A percentile compares a stretch with the other conserved stretches of the same genome.
phyloP scores from a whole-genome alignment of 1,140 invertebrate genomes.

The Neodiprion fabricii region DNA sequence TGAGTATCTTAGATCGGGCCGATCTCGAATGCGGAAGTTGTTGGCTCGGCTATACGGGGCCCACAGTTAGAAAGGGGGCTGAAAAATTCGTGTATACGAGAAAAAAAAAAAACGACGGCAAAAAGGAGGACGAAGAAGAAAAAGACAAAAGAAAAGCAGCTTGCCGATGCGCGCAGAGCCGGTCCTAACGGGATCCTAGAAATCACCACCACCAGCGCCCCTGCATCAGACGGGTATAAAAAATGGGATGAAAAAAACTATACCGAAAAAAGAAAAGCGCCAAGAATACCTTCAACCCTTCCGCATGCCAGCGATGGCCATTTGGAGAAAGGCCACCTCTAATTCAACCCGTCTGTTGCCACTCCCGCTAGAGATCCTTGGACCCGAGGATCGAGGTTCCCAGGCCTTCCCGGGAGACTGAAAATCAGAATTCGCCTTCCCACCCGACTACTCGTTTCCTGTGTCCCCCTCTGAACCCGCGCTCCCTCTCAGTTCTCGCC shows the following conservation, averaged over 20 bases:
- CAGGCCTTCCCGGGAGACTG: slow-evolving; percentile 1
- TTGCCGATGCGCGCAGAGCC: slow-evolving; percentile 32
- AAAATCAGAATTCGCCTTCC: not conserved
- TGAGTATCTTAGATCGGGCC: not conserved
- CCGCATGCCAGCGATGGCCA: slow-evolving; percentile 40
- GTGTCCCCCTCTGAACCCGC: not conserved
- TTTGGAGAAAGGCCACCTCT: slow-evolving; percentile 35
- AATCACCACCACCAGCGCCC: slow-evolving; percentile 37
- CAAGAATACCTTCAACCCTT: slow-evolving; percentile 44
- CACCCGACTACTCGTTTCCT: not conserved
- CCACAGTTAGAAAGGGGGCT: slow-evolving; percentile 1
- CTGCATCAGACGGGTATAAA: slow-evolving; percentile 28
- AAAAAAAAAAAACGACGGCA: too few relatives aligned
- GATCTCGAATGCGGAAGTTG: not conserved
- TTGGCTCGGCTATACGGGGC: not conserved
- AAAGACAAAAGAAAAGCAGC: slow-evolving; percentile 34
- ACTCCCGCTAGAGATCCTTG: slow-evolving; percentile 1
- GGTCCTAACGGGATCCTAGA: slow-evolving; percentile 45
- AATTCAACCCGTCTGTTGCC: not conserved
- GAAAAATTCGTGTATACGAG: not conserved
- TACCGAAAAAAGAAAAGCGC: slow-evolving; percentile 25
- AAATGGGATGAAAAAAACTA: slow-evolving; percentile 32
- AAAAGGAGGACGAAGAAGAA: slow-evolving; percentile 10
- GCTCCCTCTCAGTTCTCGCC: not conserved
- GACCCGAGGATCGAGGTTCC: not conserved